phyloP scores from a whole-genome alignment of 1,140 invertebrate species.

The Drosophila arawakana region DNA sequence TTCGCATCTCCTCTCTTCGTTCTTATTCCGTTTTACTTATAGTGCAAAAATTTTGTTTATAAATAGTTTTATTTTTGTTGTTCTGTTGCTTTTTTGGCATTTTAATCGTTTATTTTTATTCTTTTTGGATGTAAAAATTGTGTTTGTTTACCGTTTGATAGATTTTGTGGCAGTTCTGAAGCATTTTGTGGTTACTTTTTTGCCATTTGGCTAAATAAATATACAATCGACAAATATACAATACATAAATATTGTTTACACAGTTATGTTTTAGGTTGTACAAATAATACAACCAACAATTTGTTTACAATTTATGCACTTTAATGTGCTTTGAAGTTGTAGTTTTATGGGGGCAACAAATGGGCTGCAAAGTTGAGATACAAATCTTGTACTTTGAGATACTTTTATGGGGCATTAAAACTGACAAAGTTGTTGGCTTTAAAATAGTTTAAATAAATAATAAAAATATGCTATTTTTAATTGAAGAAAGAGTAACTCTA shows the following conservation, averaged over 20 bases:
- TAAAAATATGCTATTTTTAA: neutral
- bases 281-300: neutral
- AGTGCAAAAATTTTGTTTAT: conserved; percentile 36
- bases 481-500: neutral
- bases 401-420: no score
- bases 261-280: conserved; percentile 2
- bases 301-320: neutral
- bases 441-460: no score
- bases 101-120: conserved; percentile 20
- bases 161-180: conserved; percentile 13
- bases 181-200: neutral
- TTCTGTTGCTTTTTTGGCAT: neutral
- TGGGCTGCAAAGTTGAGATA: no score
- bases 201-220: conserved; percentile 5
- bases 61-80: conserved; percentile 22
- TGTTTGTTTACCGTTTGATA: conserved; percentile 25
- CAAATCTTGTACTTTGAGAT: neutral
- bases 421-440: no score
- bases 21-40: conserved; percentile 4
- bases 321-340: neutral
- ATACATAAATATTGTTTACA: neutral
- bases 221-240: neutral
- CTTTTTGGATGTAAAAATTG: conserved; percentile 24
- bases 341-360: neutral
- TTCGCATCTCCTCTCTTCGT: neutral